These are phyloP conservation scores for Takifugu bimaculatus DNA, from an alignment of 2,113 vertebrate genomes.

Conservation along the genomic window DNA sequence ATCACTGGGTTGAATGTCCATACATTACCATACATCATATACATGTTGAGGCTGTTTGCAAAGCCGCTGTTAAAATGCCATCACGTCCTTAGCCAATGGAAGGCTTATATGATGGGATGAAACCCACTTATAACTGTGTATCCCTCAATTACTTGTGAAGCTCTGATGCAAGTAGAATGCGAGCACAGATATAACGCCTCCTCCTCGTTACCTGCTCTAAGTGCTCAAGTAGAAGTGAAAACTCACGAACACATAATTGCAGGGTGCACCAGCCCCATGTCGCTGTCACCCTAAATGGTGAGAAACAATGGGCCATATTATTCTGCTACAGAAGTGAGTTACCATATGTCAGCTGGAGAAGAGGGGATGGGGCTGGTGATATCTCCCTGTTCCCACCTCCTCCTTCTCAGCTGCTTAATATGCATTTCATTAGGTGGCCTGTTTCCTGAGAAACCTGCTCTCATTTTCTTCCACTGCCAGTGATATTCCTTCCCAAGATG, in stretches of 20 bases:
- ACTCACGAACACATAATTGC: conserved; percentile 52
- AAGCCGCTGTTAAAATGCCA: conserved; percentile 48
- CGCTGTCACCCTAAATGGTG: conserved; percentile 33
- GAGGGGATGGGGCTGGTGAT: conserved; percentile 34
- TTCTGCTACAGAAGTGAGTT: conserved; percentile 35
- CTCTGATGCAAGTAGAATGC: no score
- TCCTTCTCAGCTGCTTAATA: conserved; percentile 41
- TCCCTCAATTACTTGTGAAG: conserved; percentile 24
- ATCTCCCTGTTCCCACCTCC: conserved; percentile 21
- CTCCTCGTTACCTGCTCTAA: conserved; percentile 19
- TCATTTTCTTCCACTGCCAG: conserved; percentile 39
- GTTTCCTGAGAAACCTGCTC: conserved; percentile 24
- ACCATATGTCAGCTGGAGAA: conserved; percentile 31
- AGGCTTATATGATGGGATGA: conserved; percentile 12
- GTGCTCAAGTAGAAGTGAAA: conserved; percentile 29
- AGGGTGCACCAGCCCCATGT: conserved; percentile 34
- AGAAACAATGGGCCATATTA: conserved; percentile 47
- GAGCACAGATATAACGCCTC: background rate
- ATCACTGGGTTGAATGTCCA: conserved; percentile 53
- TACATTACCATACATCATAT: conserved; percentile 59
- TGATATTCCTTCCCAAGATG: conserved; percentile 33
- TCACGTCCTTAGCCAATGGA: conserved; percentile 11
- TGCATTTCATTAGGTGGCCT: conserved; percentile 60
- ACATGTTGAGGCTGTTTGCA: conserved; percentile 47
- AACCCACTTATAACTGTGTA: background rate